Conservation (phyloP, 2,888 invertebrate genomes). For the Melieria crassipennis region DNA sequence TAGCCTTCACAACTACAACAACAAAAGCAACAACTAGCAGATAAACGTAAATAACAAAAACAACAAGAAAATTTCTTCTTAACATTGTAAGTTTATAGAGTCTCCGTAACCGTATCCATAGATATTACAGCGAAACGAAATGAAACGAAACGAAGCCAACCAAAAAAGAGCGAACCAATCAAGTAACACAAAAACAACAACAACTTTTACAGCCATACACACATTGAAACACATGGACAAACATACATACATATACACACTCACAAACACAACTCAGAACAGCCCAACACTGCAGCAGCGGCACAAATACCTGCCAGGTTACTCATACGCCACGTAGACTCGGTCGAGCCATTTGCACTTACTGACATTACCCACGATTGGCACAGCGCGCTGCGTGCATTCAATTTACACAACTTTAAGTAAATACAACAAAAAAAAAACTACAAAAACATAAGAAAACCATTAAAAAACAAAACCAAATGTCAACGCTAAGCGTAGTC, state of each 20-base stretch:
- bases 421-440: not conserved
- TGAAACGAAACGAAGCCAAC: not conserved
- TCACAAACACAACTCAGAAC: not conserved
- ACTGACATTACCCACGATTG: not conserved
- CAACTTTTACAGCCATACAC: not conserved
- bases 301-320: not conserved
- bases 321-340: constrained; percentile 10
- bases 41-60: constrained; percentile 27
- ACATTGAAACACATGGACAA: not conserved
- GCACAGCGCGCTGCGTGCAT: not conserved
- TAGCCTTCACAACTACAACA: constrained; percentile 21
- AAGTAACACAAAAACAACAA: not conserved
- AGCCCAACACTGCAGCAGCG: not conserved
- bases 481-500: constrained; percentile 7
- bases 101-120: constrained; percentile 5
- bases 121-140: constrained; percentile 1
- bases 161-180: not conserved
- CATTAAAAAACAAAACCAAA: constrained; percentile 8
- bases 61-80: constrained; percentile 44
- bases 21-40: constrained; percentile 16
- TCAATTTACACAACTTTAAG: not conserved
- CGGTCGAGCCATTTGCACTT: not conserved
- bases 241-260: not conserved
- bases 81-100: constrained; percentile 49
- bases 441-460: not conserved